These are phyloP conservation scores for Scartelaos histophorus DNA, from an alignment of 2,113 vertebrate genomes.

Conservation along the genomic window DNA sequence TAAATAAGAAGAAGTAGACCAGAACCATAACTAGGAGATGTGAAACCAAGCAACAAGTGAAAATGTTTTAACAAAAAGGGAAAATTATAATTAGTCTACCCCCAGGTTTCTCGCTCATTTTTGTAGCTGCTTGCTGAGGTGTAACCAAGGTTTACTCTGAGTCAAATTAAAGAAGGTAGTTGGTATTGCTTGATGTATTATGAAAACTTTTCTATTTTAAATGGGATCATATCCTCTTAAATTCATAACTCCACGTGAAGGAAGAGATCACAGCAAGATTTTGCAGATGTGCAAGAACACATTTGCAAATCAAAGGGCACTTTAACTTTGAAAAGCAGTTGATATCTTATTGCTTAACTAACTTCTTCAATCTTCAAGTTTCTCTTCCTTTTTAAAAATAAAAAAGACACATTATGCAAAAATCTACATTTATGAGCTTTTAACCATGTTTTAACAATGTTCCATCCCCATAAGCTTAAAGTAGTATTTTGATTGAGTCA, in stretches of 20 bases:
- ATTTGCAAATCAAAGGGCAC: background rate
- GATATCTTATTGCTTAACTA: background rate
- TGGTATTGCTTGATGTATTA: background rate
- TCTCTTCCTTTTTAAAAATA: no score
- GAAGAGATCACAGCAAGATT: constrained; percentile 17
- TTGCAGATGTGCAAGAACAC: background rate
- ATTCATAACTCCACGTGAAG: constrained; percentile 18
- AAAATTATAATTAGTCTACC: background rate
- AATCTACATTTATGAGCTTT: no score
- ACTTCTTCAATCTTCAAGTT: background rate
- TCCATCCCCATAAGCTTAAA: no score
- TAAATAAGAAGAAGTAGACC: background rate
- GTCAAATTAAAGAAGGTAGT: constrained; percentile 1
- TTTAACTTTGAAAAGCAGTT: constrained; percentile 16
- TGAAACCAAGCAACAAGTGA: background rate
- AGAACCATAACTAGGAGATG: background rate
- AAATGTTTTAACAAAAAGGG: background rate
- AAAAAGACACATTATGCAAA: no score
- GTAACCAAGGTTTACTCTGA: background rate
- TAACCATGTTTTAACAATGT: no score
- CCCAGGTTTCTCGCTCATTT: background rate
- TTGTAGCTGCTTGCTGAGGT: background rate
- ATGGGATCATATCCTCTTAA: background rate
- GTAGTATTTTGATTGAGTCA: no score
- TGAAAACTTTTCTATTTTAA: background rate